Evolutionary conservation across 2,888 invertebrate genomes (phyloP).

Genomic region (Sturmia bella): DNA sequence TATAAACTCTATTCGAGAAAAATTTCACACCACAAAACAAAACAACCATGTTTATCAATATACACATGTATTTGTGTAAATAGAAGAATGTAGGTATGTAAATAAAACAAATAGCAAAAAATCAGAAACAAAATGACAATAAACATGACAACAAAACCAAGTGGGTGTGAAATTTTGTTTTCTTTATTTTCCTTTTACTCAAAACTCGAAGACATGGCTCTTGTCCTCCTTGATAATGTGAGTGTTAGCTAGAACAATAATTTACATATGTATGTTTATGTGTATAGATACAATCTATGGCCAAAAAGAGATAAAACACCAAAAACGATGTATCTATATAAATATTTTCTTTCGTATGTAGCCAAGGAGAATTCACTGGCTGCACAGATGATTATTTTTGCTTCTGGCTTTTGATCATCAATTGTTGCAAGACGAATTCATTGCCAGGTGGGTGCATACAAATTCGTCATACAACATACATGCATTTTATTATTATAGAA

Average conservation of each 20-base stretch:
- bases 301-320: neutral
- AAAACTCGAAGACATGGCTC: constrained; percentile 2
- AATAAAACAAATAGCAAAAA: constrained; percentile 30
- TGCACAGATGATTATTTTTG: no score
- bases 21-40: constrained; percentile 31
- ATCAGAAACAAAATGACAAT: constrained; percentile 57
- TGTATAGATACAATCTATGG: no score
- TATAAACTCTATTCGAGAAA: constrained; percentile 12
- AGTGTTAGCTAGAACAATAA: constrained; percentile 30
- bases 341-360: constrained; percentile 30
- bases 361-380: no score
- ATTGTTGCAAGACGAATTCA: no score
- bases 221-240: constrained; percentile 23
- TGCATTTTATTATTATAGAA: no score
- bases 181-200: constrained; percentile 39
- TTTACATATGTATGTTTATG: no score
- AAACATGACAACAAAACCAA: constrained; percentile 65
- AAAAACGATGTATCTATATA: neutral
- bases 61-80: constrained; percentile 1
- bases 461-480: no score
- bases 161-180: constrained; percentile 68
- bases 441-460: no score
- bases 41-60: neutral
- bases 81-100: neutral
- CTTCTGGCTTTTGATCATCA: no score